Base-by-base conservation (phyloP, 2,797 vertebrate species). In the Acrocephalus scirpaceus region DNA sequence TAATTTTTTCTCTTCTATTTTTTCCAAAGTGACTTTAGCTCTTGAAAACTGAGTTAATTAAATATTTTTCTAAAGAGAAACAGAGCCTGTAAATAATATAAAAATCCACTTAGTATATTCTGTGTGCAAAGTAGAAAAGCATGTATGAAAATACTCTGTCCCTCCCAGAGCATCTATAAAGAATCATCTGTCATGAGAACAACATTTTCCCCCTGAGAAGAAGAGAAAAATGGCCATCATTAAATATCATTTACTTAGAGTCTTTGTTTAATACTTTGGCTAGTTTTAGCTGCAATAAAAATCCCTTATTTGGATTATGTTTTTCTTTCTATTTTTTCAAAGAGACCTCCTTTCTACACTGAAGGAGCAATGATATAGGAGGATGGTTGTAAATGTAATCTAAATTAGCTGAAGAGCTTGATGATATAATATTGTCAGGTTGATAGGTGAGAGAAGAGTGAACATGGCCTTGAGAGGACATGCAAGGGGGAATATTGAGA, bases 121-220 rank as follows among this genome's bases (percentile, higher is more conserved):
- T 73, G 70, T 67, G 53, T 92, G 74, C 71, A 88, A 94, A 94
- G 64, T 67, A 91, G 64, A 92, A 92, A 84, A 90, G 17, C 40
- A 66, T 64, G 75, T 86, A 70, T 83, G 82, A 95, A 92, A 94
- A 80, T 47, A 54, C 25, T 47, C 16, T 54, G 48, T 71, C 42
- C 18, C 50, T 90, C 76, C 62, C 53, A 70, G 36, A 90, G 22
- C 45, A 73, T 70, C 83, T 50, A 67, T 84, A 86, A 93, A 88
- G 60, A 88, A 88, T 86, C 32, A 38, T 76, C 66, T 87, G 53
- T 84, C 76, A 67, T 70, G 18, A 80, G 67, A 93, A 77, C 50
- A 82, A 4, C 23, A 81, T 56, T 74, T 83, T 48, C 17, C 25
- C 23, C 56, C 26, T 51, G 51, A 92, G 72, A 81, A 84, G 54